Evolutionary conservation across 2,797 vertebrate species (phyloP).

Genomic region (Podarcis siculus): DNA sequence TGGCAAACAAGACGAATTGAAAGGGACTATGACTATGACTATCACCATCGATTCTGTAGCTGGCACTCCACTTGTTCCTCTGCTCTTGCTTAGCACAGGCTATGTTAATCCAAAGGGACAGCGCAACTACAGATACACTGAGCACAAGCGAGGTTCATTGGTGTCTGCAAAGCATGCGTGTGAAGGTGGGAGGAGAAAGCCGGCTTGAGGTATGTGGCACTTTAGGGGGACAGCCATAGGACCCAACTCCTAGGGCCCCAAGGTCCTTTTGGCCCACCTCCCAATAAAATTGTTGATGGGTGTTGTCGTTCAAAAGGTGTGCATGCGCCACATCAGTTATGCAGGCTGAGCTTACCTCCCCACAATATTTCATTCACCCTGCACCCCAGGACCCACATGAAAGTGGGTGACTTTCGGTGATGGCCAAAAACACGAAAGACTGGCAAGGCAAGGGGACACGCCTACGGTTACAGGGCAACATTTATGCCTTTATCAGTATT

Average conservation of each 20-base stretch:
- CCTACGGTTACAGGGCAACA: neutral
- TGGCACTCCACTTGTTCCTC: neutral
- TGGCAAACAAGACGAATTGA: neutral
- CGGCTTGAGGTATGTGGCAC: neutral
- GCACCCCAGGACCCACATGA: no score
- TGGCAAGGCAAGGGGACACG: neutral
- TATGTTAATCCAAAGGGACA: neutral
- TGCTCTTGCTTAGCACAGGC: neutral
- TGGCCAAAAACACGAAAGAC: neutral
- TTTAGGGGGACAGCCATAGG: no score
- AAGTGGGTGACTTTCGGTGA: no score
- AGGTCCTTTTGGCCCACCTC: no score
- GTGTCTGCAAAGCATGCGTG: neutral
- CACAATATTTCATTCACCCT: no score
- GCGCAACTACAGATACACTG: neutral
- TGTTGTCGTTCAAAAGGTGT: no score
- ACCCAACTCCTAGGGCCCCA: no score
- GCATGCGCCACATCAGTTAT: no score
- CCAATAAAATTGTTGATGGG: no score
- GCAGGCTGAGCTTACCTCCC: no score
- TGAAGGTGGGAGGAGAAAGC: neutral
- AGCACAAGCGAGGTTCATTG: neutral
- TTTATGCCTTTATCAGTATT: neutral
- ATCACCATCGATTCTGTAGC: neutral
- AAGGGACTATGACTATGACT: neutral